These are phyloP conservation scores for Drosophila hawaiiensis DNA, from an alignment of 2,888 invertebrate species.

Conservation along the genomic window DNA sequence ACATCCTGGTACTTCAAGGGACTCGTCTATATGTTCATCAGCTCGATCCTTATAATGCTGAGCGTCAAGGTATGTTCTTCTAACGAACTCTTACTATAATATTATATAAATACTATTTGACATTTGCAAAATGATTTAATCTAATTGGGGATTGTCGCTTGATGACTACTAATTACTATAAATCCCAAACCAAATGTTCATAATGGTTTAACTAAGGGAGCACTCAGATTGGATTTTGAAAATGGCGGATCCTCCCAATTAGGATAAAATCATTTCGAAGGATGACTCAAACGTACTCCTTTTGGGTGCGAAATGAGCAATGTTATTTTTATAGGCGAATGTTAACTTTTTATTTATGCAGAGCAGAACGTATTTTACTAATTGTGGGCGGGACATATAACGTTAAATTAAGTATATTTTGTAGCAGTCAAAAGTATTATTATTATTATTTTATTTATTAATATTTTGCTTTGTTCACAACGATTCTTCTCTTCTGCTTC, in stretches of 20 bases:
- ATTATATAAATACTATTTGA: background rate
- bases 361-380: background rate
- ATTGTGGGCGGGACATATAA: background rate
- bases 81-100: background rate
- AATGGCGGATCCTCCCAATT: background rate
- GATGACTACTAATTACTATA: background rate
- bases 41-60: conserved; percentile 86
- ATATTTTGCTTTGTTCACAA: background rate
- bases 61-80: conserved; percentile 83
- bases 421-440: background rate
- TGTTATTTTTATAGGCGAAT: background rate
- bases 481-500: background rate
- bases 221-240: background rate
- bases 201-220: background rate
- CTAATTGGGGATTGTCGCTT: background rate
- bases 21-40: conserved; percentile 88
- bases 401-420: background rate
- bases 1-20: conserved; percentile 92
- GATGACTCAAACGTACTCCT: background rate
- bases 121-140: background rate
- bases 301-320: background rate
- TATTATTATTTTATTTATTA: background rate
- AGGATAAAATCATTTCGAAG: background rate
- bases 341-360: background rate
- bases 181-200: background rate